These are phyloP conservation scores for Hydrotaea diabolus DNA, from an alignment of 2,888 invertebrate genomes.

Conservation along the genomic window DNA sequence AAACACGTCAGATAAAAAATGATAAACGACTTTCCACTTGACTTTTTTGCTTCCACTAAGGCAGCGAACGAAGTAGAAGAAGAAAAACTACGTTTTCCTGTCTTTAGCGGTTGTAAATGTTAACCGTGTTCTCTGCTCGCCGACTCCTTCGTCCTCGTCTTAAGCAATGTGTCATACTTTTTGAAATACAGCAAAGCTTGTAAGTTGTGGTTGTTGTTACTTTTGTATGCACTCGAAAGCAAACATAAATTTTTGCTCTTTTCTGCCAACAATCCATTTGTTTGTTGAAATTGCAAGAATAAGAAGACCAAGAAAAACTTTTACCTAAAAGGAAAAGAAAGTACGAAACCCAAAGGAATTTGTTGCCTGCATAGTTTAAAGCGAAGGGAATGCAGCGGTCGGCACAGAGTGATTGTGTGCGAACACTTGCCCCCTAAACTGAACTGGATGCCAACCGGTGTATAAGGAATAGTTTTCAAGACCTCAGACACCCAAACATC, in stretches of 20 bases:
- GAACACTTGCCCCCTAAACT: no score
- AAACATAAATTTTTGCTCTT: slow-evolving; percentile 8
- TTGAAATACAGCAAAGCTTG: slow-evolving; percentile 31
- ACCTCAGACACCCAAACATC: no score
- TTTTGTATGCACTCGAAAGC: background rate
- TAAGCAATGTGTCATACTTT: slow-evolving; percentile 41
- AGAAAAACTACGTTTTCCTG: slow-evolving; percentile 39
- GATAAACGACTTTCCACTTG: slow-evolving; percentile 45
- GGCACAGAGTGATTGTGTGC: no score
- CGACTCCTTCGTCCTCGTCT: background rate
- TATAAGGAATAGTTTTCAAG: no score
- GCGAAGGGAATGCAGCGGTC: no score
- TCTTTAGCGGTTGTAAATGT: slow-evolving; percentile 50
- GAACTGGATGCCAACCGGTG: no score
- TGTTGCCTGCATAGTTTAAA: no score
- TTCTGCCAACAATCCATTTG: slow-evolving; percentile 10
- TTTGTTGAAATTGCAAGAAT: slow-evolving; percentile 1
- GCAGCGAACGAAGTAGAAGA: background rate
- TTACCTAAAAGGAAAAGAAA: background rate
- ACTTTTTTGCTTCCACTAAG: background rate
- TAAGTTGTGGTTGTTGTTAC: background rate
- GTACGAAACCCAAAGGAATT: background rate
- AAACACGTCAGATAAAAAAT: slow-evolving; percentile 47
- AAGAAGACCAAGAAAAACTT: background rate
- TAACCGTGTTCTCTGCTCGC: slow-evolving; percentile 5